Base-by-base conservation (phyloP, 37 sponge, comb jelly and placozoan genomes). In the Haliclona indistincta region DNA sequence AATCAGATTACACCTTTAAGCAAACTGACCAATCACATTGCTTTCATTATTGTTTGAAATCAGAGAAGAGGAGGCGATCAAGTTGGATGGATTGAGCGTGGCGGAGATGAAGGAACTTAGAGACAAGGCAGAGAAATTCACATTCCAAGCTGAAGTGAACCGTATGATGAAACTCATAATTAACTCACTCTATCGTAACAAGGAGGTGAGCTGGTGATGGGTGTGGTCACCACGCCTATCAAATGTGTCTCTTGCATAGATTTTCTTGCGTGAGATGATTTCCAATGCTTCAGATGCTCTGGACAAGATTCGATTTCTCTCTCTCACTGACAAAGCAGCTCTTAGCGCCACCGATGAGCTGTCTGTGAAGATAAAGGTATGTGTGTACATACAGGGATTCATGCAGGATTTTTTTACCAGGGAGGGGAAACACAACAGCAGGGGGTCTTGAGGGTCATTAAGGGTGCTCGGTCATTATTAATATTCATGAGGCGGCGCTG, bases 91-190 rank as follows among this genome's bases (percentile, higher is more conserved):
- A 0, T 60, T 98, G 63, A 98, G 93, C 71, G 96, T 98, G 53
- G 84, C 96, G 4, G 89, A 98, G 75, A 90, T 98, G 96, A 95
- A 95, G 71, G 70, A 89, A 64, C 81, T 98, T 70, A 56, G 96
- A 38, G 99, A 95, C 0, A 55, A 67, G 35, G 91, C 96, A 2
- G 96, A 96, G 85, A 98, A 98, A 80, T 83, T 84, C 67, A 77
- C 73, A 25, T 98, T 93, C 65, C 89, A 93, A 51, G 99, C 96
- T 33, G 99, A 98, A 72, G 99, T 98, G 30, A 88, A 95, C 85
- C 89, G 94, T 20, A 98, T 98, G 99, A 98, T 98, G 99, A 98
- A 95, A 74, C 88, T 98, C 51, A 98, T 98, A 74, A 98, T 98
- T 71, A 98, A 98, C 83, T 95, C 96, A 3, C 83, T 98, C 52